Percentiles rank a stretch among this genome's conserved stretches.
These are phyloP conservation scores for Napeogenes inachia DNA, from an alignment of 2,888 invertebrate species.

Conservation along the genomic window DNA sequence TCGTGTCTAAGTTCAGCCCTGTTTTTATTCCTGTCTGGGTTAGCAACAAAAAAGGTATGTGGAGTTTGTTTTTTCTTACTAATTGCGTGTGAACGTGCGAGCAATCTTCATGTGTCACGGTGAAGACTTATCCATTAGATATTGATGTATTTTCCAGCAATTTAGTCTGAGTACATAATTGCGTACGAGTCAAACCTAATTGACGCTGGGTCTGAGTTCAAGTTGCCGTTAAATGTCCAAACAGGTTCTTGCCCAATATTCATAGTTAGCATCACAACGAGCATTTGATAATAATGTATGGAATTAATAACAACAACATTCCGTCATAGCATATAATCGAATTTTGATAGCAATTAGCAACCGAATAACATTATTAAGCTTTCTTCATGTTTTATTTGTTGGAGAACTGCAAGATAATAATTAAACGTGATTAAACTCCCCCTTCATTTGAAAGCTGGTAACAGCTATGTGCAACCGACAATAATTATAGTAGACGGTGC, in stretches of 20 bases:
- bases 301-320: too few relatives aligned
- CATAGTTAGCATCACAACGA: slow-evolving; percentile 23
- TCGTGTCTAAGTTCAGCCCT: too few relatives aligned
- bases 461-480: slow-evolving; percentile 14
- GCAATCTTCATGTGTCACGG: slow-evolving; percentile 52
- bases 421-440: slow-evolving; percentile 12
- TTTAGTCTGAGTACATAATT: slow-evolving; percentile 75
- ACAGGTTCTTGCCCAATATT: slow-evolving; percentile 43
- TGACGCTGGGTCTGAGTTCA: slow-evolving; percentile 65
- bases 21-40: neutral
- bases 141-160: slow-evolving; percentile 69
- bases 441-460: slow-evolving; percentile 7
- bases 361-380: too few relatives aligned
- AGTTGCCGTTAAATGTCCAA: slow-evolving; percentile 57
- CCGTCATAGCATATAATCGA: too few relatives aligned
- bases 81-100: slow-evolving; percentile 41
- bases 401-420: too few relatives aligned
- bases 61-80: neutral
- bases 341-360: too few relatives aligned
- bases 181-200: slow-evolving; percentile 73
- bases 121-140: slow-evolving; percentile 60
- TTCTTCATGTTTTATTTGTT: too few relatives aligned
- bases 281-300: slow-evolving; percentile 1
- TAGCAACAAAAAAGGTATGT: neutral
- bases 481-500: slow-evolving; percentile 28